Conservation (phyloP, 2,888 invertebrate species). For the Zootermopsis nevadensis region DNA sequence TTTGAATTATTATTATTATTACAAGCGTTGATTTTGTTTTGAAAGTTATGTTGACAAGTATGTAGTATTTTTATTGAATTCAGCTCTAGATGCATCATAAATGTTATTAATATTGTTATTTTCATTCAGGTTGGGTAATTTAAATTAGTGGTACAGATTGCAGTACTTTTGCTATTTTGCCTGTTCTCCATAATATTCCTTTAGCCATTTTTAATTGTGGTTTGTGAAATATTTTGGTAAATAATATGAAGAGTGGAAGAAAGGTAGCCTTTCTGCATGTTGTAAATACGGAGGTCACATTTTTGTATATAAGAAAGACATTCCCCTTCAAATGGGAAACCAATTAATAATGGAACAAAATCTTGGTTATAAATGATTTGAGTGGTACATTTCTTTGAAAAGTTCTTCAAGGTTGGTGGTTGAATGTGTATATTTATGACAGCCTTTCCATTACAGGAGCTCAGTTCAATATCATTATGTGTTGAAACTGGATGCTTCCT, state of each 20-base stretch:
- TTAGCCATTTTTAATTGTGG: background rate
- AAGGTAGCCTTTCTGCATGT: background rate
- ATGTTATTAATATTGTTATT: too few relatives aligned
- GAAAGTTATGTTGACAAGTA: too few relatives aligned
- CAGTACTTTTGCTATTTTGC: background rate
- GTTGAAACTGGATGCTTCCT: background rate
- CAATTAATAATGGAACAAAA: background rate
- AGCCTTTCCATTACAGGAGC: background rate
- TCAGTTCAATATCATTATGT: background rate
- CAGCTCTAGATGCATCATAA: too few relatives aligned
- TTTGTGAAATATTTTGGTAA: background rate
- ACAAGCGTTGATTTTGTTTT: too few relatives aligned
- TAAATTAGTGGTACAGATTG: background rate
- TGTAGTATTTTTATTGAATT: too few relatives aligned
- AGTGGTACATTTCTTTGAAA: background rate
- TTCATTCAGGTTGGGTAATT: too few relatives aligned
- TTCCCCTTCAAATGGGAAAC: background rate
- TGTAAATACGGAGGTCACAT: background rate
- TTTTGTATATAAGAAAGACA: conserved; percentile 22
- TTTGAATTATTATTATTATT: too few relatives aligned
- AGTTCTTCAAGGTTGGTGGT: background rate
- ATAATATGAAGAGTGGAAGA: background rate
- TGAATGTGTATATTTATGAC: background rate
- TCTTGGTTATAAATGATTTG: background rate
- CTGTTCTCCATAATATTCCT: background rate